These are phyloP conservation scores for Bufotes viridis DNA, from an alignment of 2,797 vertebrate species.

Conservation along the genomic window DNA sequence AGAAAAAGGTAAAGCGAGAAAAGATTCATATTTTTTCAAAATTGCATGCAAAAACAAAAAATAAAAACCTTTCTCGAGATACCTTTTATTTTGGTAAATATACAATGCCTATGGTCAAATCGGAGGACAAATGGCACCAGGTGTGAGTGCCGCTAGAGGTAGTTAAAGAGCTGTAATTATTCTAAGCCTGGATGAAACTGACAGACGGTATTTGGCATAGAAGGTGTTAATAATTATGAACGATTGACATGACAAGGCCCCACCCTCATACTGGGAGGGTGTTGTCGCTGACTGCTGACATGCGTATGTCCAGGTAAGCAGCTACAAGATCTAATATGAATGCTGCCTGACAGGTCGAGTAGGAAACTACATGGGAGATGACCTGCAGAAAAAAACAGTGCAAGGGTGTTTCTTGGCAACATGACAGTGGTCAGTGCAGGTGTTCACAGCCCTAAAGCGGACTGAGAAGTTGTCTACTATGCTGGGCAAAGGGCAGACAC, in stretches of 20 bases:
- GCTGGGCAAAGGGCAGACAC: constrained; percentile 36
- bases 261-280: constrained; percentile 45
- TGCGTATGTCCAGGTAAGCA: constrained; percentile 54
- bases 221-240: constrained; percentile 30
- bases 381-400: neutral
- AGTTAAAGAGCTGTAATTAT: neutral
- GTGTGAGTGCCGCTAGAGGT: neutral
- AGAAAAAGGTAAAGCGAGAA: neutral
- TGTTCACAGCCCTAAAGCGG: neutral
- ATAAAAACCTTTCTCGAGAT: neutral
- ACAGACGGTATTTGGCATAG: neutral
- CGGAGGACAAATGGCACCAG: too few species aligned
- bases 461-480: neutral
- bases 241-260: neutral
- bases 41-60: neutral
- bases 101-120: neutral
- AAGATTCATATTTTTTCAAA: neutral
- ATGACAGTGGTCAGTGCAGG: constrained; percentile 18
- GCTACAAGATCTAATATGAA: constrained; percentile 39
- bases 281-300: constrained; percentile 38
- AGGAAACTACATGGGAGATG: constrained; percentile 41
- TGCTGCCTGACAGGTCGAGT: constrained; percentile 58
- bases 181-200: neutral
- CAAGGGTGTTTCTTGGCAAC: constrained; percentile 28
- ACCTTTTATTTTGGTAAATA: neutral